These are phyloP conservation scores for Drosophila malerkotliana DNA, from an alignment of 1,140 invertebrate species.

Conservation along the genomic window DNA sequence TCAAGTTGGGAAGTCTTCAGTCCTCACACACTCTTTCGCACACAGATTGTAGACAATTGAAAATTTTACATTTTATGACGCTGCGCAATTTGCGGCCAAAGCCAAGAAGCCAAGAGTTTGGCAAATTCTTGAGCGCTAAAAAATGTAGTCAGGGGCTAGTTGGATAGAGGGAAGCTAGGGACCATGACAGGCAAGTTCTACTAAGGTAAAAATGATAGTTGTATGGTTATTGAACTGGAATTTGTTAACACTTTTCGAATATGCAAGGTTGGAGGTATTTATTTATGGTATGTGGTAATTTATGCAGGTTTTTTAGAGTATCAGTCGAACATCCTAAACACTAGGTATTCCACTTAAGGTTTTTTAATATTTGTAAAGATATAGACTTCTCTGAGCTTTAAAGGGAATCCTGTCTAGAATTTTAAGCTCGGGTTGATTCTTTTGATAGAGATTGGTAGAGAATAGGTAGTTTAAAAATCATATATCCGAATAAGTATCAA, in stretches of 20 bases:
- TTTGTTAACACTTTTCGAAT: constrained; percentile 2
- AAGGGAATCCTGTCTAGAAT: too few relatives aligned
- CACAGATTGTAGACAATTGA: constrained; percentile 80
- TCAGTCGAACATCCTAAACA: too few relatives aligned
- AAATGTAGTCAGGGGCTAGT: constrained; percentile 3
- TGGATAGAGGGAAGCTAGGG: not conserved
- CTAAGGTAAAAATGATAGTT: constrained; percentile 26
- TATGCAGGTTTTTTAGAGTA: too few relatives aligned
- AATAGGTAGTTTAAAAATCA: too few relatives aligned
- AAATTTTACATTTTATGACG: constrained; percentile 81
- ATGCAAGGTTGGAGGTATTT: too few relatives aligned
- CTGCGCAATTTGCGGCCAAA: constrained; percentile 73
- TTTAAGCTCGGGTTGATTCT: too few relatives aligned
- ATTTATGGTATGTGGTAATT: too few relatives aligned
- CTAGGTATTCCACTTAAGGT: too few relatives aligned
- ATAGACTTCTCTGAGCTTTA: too few relatives aligned
- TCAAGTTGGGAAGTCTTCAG: constrained; percentile 26
- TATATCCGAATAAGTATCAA: too few relatives aligned
- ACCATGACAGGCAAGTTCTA: constrained; percentile 40
- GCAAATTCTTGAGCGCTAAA: constrained; percentile 34
- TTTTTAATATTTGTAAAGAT: too few relatives aligned
- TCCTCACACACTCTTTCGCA: constrained; percentile 12
- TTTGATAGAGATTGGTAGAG: too few relatives aligned
- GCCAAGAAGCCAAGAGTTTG: constrained; percentile 44
- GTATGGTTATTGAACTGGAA: constrained; percentile 30